Evolutionary conservation across 2,797 vertebrate species (phyloP).

Genomic region (Enteromius treurensis): DNA sequence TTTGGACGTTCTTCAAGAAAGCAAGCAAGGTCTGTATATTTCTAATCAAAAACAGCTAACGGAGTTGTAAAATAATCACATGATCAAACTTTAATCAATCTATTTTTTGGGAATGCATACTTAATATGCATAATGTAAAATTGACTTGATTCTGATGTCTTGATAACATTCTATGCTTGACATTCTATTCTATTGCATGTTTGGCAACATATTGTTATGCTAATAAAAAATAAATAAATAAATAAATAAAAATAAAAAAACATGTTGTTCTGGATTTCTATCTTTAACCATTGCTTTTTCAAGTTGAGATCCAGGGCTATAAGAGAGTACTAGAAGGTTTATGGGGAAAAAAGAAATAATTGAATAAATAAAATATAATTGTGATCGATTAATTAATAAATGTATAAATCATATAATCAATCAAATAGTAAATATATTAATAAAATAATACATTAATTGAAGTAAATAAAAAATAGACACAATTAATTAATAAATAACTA

Average conservation of each 20-base stretch:
- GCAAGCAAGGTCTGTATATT: conserved; percentile 14
- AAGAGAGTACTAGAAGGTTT: not conserved
- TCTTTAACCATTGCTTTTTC: not conserved
- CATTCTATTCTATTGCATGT: not conserved
- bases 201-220: not conserved
- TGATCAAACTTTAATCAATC: conserved; percentile 28
- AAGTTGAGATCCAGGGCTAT: not conserved
- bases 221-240: no score
- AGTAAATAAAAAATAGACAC: not conserved
- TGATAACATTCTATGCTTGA: not conserved
- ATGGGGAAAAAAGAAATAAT: not conserved
- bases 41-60: conserved; percentile 32
- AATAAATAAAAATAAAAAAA: no score
- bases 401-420: not conserved
- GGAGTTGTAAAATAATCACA: conserved; percentile 12
- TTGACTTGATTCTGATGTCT: not conserved
- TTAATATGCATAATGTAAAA: not conserved
- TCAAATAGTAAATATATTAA: not conserved
- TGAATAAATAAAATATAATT: no score
- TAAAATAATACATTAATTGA: not conserved
- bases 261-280: not conserved
- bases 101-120: not conserved
- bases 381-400: no score
- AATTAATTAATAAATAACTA: not conserved
- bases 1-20: conserved; percentile 15